phyloP scores from a whole-genome alignment of 2,113 vertebrate genomes.

The Shinisaurus crocodilurus region DNA sequence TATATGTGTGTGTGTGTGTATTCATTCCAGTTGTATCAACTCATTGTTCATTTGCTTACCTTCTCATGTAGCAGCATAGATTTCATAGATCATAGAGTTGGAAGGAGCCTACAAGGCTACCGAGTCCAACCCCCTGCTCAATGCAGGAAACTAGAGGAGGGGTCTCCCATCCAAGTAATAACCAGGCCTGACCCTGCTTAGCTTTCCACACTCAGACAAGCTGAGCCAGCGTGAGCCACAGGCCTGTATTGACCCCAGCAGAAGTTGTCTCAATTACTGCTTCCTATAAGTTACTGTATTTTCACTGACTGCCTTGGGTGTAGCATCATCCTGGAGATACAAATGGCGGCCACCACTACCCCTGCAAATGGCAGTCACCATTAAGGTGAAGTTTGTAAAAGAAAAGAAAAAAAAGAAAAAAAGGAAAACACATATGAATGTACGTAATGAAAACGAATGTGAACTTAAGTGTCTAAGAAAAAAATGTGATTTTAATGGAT shows the following conservation, averaged over 20 bases:
- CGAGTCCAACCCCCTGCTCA: too few species aligned
- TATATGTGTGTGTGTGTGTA: too few species aligned
- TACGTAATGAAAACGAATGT: neutral
- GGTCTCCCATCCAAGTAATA: too few species aligned
- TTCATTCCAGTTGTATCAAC: neutral
- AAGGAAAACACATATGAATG: neutral
- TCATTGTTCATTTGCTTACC: neutral
- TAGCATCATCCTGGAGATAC: neutral
- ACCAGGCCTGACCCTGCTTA: too few species aligned
- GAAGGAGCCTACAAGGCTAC: too few species aligned
- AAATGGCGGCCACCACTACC: neutral
- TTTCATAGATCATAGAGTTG: too few species aligned
- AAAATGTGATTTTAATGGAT: neutral
- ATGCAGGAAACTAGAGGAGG: too few species aligned
- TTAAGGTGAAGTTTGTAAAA: neutral
- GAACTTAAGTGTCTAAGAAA: neutral
- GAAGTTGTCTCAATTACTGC: neutral
- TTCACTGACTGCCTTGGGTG: neutral
- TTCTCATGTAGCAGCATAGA: neutral
- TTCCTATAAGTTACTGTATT: neutral
- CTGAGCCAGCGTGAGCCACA: too few species aligned
- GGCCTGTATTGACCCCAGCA: too few species aligned
- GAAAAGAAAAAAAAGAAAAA: too few species aligned
- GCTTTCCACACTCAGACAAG: too few species aligned
- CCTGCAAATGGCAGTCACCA: neutral